Percentiles rank a stretch among this genome's conserved stretches.
phyloP scores from a whole-genome alignment of 2,113 vertebrate genomes.

The Picathartes gymnocephalus region DNA sequence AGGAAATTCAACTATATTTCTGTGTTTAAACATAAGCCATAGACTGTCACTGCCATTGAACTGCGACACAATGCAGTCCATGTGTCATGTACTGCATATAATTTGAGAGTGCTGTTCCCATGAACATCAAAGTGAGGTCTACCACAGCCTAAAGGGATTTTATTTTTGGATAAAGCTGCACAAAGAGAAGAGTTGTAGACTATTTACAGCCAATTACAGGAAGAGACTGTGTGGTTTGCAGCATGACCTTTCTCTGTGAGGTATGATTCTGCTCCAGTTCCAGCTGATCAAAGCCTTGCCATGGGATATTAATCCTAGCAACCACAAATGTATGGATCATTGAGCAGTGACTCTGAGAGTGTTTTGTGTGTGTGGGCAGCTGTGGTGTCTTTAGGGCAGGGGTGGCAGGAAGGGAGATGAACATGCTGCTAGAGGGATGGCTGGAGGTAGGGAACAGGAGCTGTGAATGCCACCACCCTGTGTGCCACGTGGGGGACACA shows the following conservation, averaged over 20 bases:
- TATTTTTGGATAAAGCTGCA: conserved; percentile 59
- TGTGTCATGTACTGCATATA: neutral
- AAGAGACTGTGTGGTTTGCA: neutral
- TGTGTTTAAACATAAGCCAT: conserved; percentile 9
- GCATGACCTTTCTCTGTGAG: neutral
- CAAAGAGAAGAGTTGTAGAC: conserved; percentile 32
- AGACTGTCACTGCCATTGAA: neutral
- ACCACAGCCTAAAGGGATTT: conserved; percentile 41
- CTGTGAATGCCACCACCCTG: fast-evolving
- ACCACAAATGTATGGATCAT: neutral
- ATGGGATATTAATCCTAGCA: neutral
- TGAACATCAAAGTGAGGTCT: conserved; percentile 46
- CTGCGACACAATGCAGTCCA: neutral
- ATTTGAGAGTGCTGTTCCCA: conserved; percentile 35
- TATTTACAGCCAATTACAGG: conserved; percentile 41
- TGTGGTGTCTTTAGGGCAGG: neutral
- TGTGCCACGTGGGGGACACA: fast-evolving
- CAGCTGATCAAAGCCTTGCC: neutral
- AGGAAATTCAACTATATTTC: neutral
- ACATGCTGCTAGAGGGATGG: neutral
- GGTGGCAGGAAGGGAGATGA: neutral
- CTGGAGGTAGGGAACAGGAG: neutral
- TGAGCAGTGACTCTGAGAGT: neutral
- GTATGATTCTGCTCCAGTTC: neutral
- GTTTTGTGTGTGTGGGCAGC: neutral